Percentiles rank a stretch among this genome's conserved stretches.
Conservation (phyloP, 2,113 vertebrate genomes). For the Brevimyrus niger region DNA sequence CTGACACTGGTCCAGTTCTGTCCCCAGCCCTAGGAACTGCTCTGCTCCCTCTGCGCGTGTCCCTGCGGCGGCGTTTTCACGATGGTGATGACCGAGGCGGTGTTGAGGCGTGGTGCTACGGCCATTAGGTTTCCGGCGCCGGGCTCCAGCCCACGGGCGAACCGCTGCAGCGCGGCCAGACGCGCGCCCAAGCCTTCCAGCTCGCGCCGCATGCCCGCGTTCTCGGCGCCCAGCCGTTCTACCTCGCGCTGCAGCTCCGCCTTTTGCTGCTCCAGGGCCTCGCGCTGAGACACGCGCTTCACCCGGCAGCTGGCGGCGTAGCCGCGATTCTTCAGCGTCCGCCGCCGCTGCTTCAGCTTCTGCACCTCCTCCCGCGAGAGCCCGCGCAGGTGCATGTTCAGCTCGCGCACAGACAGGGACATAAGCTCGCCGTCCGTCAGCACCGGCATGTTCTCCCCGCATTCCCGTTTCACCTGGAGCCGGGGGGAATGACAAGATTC, state of each 20-base stretch:
- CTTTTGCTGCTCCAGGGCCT: conserved; percentile 97
- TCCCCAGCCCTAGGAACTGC: conserved; percentile 54
- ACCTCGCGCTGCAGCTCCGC: conserved; percentile 92
- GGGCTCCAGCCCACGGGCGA: conserved; percentile 80
- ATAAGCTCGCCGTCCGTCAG: conserved; percentile 94
- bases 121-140: conserved; percentile 74
- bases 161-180: conserved; percentile 91
- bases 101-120: conserved; percentile 78
- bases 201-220: conserved; percentile 95
- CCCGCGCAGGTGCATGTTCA: conserved; percentile 94
- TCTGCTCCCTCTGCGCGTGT: conserved; percentile 56
- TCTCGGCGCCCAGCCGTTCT: conserved; percentile 90
- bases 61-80: conserved; percentile 84
- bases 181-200: conserved; percentile 92
- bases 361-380: conserved; percentile 93
- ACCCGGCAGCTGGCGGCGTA: conserved; percentile 95
- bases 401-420: conserved; percentile 90
- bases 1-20: conserved; percentile 24
- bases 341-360: conserved; percentile 92
- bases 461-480: conserved; percentile 91
- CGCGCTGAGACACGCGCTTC: conserved; percentile 93
- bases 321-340: conserved; percentile 92
- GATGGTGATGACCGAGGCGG: conserved; percentile 83
- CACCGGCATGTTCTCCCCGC: conserved; percentile 92
- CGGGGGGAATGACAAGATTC: neutral